These are phyloP conservation scores for Limnothrissa miodon DNA, from an alignment of 2,113 vertebrate genomes.

Conservation along the genomic window DNA sequence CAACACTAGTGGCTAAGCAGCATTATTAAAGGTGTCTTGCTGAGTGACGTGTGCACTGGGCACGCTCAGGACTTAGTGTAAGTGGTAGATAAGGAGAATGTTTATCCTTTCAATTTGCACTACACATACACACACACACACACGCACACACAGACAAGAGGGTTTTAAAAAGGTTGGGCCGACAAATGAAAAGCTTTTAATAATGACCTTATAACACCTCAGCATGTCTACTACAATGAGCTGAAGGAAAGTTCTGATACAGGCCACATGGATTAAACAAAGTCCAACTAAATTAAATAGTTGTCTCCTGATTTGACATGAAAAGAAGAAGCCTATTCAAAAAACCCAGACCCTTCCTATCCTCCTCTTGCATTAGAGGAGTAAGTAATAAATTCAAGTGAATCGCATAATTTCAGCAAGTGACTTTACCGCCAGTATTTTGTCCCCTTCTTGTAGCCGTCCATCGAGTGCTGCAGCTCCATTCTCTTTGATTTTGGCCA, in stretches of 20 bases:
- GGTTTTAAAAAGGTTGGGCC: background rate
- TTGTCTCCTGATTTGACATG: background rate
- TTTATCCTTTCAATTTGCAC: background rate
- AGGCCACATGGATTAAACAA: background rate
- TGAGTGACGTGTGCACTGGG: background rate
- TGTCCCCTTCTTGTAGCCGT: slow-evolving; percentile 90
- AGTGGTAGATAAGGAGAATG: background rate
- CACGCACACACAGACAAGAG: background rate
- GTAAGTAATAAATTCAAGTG: slow-evolving; percentile 9
- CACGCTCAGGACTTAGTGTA: background rate
- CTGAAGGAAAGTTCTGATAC: background rate
- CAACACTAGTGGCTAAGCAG: background rate
- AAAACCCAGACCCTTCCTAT: background rate
- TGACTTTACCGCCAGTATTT: slow-evolving; percentile 85
- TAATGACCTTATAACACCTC: background rate
- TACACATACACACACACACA: no score
- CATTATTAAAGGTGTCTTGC: background rate
- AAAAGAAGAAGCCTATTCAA: background rate
- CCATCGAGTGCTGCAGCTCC: slow-evolving; percentile 90
- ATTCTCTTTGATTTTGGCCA: slow-evolving; percentile 90
- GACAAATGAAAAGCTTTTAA: background rate
- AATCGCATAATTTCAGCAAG: background rate
- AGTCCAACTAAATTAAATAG: background rate
- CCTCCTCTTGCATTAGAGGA: background rate
- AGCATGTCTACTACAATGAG: background rate